These are phyloP conservation scores for Chiridota heheva DNA, from an alignment of 35 echinoderm and acorn worm species.

Conservation along the genomic window DNA sequence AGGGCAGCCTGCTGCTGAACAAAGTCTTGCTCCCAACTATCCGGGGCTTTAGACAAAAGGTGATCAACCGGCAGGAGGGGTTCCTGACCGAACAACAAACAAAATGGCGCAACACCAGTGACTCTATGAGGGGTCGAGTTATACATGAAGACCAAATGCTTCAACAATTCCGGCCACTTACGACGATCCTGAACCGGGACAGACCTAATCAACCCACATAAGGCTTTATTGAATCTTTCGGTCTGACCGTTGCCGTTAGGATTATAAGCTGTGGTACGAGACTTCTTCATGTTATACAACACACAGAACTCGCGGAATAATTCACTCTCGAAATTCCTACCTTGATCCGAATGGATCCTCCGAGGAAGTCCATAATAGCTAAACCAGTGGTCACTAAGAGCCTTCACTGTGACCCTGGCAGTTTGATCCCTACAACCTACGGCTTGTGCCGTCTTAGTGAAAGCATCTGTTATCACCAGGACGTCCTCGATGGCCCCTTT, in stretches of 20 bases:
- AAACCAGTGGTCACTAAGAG: slow-evolving; percentile 32
- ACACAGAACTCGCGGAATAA: slow-evolving; percentile 35
- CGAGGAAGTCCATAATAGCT: slow-evolving; percentile 51
- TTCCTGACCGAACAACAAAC: too few species aligned
- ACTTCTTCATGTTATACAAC: slow-evolving; percentile 43
- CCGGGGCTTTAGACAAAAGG: too few species aligned
- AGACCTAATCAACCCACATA: slow-evolving; percentile 54
- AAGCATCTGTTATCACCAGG: slow-evolving; percentile 57
- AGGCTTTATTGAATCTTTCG: slow-evolving; percentile 53
- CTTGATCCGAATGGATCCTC: slow-evolving; percentile 57
- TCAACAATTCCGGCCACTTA: slow-evolving; percentile 37
- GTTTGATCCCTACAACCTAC: slow-evolving; percentile 50
- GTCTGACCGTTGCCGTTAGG: slow-evolving; percentile 52
- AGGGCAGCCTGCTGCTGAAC: background rate
- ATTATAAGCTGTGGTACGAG: slow-evolving; percentile 44
- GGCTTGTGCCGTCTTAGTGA: slow-evolving; percentile 57
- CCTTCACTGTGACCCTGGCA: slow-evolving; percentile 24
- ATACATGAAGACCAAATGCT: slow-evolving; percentile 49
- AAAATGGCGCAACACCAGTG: slow-evolving; percentile 23
- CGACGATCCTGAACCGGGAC: background rate
- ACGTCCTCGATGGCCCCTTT: slow-evolving; percentile 56
- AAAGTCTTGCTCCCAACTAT: too few species aligned
- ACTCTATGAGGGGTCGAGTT: slow-evolving; percentile 53
- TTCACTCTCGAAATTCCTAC: slow-evolving; percentile 50
- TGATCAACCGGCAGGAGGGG: too few species aligned